Evolutionary conservation across 2,888 invertebrate genomes (phyloP).

Genomic region (Pollenia griseotomentosa): DNA sequence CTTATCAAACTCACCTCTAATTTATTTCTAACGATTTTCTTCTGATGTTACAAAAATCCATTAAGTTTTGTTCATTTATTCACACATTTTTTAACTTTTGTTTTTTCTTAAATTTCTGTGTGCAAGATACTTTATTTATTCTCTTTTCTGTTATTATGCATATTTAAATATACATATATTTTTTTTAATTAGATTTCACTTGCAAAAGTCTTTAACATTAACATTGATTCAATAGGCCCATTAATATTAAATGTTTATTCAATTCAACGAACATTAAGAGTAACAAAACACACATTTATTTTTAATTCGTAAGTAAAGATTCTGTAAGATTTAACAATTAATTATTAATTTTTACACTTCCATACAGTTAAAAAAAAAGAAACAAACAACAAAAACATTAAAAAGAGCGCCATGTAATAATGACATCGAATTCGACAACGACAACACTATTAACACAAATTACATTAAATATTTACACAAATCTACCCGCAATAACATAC

Average conservation of each 20-base stretch:
- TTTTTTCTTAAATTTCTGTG: slow-evolving; percentile 7
- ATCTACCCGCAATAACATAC: slow-evolving; percentile 60
- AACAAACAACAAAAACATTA: not conserved
- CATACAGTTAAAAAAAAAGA: slow-evolving; percentile 5
- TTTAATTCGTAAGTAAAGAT: slow-evolving; percentile 1
- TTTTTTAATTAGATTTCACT: slow-evolving; percentile 54
- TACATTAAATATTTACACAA: slow-evolving; percentile 66
- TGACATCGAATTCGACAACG: slow-evolving; percentile 33
- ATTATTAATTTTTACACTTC: slow-evolving; percentile 34
- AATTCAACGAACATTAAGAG: slow-evolving; percentile 28
- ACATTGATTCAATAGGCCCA: slow-evolving; percentile 16
- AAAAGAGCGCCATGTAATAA: slow-evolving; percentile 18
- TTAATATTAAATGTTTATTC: slow-evolving; percentile 58
- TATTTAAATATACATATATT: slow-evolving; percentile 33
- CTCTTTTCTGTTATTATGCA: not conserved
- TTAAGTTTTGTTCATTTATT: slow-evolving; percentile 46
- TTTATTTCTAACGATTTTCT: slow-evolving; percentile 33
- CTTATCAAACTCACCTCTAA: slow-evolving; percentile 44
- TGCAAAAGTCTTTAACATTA: slow-evolving; percentile 9
- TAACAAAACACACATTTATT: slow-evolving; percentile 24
- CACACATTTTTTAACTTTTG: slow-evolving; percentile 21
- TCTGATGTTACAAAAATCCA: slow-evolving; percentile 48
- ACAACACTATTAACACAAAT: slow-evolving; percentile 68
- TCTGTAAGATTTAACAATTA: slow-evolving; percentile 53
- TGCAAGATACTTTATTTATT: slow-evolving; percentile 17